Evolutionary conservation across 2,113 vertebrate species (phyloP), one percentile per base, ranked within the genome.

Genomic region (Vicugna pacos): DNA sequence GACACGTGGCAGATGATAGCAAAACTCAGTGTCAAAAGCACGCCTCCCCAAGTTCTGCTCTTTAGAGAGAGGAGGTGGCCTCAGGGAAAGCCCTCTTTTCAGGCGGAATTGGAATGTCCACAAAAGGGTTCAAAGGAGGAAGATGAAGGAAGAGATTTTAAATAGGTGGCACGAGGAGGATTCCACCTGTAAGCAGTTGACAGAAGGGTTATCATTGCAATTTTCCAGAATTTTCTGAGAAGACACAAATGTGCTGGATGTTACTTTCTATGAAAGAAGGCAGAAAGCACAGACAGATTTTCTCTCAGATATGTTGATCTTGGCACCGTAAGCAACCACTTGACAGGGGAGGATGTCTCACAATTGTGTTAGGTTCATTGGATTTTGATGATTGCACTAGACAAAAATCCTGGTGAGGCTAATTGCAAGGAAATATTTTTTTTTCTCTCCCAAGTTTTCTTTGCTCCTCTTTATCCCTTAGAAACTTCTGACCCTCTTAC

Each of bases 181-280:
- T 58, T 94, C 8, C 2, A 94, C 12, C 30, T 38, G 48, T 50
- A 67, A 67, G 6, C 20, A 65, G 12, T 50, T 90, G 50, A 67
- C 1, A 75, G 24, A 75, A 48, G 13, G 3, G 2, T 26, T 52
- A 69, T 73, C 30, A 58, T 1, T 76, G 35, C 6, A 76, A 38
- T 38, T 83, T 94, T 94, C 12, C 83, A 67, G 60, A 38, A 35
- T 67, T 90, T 90, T 69, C 2, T 11, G 82, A 76, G 32, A 94
- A 67, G 48, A 17, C 17, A 67, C 38, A 32, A 92, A 67, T 32
- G 2, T 17, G 6, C 58, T 76, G 26, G 12, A 24, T 70, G 46
- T 79, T 79, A 38, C 13, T 86, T 22, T 79, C 72, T 35, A 8
- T 87, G 38, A 79, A 60, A 32, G 24, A 69, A 70, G 50, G 52